Evolutionary conservation across 1,140 invertebrate species (phyloP).

Genomic region (Nilaparvata lugens): DNA sequence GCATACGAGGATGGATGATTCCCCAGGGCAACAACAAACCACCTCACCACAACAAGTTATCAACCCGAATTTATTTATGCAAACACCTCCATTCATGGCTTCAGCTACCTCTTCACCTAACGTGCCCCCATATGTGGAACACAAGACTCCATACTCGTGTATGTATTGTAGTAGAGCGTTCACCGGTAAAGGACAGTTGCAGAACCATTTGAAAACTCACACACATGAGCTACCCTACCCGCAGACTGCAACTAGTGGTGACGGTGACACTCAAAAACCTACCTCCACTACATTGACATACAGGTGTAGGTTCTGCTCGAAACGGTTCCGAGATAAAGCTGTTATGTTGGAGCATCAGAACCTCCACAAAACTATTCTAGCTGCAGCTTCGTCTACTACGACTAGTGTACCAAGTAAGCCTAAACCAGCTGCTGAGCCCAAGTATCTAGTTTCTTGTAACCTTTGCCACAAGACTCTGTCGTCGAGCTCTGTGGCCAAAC

Average conservation of each 20-base stretch:
- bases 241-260: no score
- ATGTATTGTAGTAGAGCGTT: background rate
- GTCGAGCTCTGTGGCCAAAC: background rate
- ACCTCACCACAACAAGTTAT: no score
- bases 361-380: background rate
- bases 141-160: no score
- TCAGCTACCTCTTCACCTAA: background rate
- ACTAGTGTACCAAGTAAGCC: no score
- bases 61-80: background rate
- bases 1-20: background rate
- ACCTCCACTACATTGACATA: background rate
- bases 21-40: no score
- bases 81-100: background rate
- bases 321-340: background rate
- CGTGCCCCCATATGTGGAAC: background rate
- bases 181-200: background rate
- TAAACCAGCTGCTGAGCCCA: no score
- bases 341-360: background rate
- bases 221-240: background rate
- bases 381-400: background rate
- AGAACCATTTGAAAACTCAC: background rate
- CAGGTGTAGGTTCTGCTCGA: background rate
- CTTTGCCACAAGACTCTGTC: background rate
- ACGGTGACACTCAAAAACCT: no score
- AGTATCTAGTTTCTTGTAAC: background rate